phyloP scores from a whole-genome alignment of 2,888 invertebrate genomes.

The Oscheius onirici region DNA sequence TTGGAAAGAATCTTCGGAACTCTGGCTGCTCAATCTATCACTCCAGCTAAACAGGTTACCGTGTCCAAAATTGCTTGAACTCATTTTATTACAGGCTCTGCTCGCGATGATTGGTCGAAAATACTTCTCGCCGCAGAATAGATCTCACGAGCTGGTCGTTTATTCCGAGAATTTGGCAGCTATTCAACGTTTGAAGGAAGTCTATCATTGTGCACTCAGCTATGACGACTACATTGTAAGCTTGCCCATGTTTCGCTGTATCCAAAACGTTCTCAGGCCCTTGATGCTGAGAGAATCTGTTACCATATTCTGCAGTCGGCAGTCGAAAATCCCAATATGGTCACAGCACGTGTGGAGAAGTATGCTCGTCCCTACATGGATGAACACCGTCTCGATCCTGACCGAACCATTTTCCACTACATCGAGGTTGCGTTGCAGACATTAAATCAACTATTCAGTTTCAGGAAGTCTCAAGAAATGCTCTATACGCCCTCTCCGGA shows the following conservation, averaged over 20 bases:
- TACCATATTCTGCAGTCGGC: slow-evolving; percentile 47
- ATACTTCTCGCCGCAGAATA: background rate
- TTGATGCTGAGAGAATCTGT: slow-evolving; percentile 48
- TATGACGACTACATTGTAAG: slow-evolving; percentile 31
- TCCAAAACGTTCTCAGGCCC: too few species aligned
- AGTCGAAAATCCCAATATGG: slow-evolving; percentile 40
- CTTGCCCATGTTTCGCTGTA: background rate
- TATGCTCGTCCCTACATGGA: slow-evolving; percentile 58
- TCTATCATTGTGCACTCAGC: slow-evolving; percentile 42
- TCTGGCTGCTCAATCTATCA: slow-evolving; percentile 32
- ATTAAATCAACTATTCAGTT: background rate
- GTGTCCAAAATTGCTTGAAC: background rate
- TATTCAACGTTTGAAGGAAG: slow-evolving; percentile 40
- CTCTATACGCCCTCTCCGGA: slow-evolving; percentile 2
- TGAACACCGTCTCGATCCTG: slow-evolving; percentile 52
- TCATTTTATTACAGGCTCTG: slow-evolving; percentile 9
- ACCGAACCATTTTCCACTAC: slow-evolving; percentile 55
- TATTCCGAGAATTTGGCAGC: slow-evolving; percentile 37
- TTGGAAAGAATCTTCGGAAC: slow-evolving; percentile 39
- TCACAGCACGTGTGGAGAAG: slow-evolving; percentile 50
- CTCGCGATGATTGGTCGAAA: slow-evolving; percentile 1
- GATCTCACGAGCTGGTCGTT: background rate
- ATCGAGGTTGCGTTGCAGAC: slow-evolving; percentile 48
- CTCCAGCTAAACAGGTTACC: slow-evolving; percentile 37
- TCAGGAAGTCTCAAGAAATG: slow-evolving; percentile 23